Base-by-base conservation (phyloP, 2,113 vertebrate genomes). In the Odontophorus gujanensis region DNA sequence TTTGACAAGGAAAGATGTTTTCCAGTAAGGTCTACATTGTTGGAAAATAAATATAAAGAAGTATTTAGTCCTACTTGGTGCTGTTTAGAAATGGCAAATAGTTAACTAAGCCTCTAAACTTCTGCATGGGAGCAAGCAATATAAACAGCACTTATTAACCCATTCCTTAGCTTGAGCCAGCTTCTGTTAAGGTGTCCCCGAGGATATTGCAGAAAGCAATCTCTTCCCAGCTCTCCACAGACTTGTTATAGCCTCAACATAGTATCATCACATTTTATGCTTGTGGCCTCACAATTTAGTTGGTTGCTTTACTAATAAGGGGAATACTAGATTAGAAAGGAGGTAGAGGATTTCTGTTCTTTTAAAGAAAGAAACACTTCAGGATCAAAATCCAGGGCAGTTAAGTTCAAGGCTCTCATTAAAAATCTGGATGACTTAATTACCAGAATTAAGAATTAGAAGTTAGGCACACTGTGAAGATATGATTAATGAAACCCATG, bases 11-110 rank as follows among this genome's bases (percentile, higher is more conserved):
- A 80, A 63, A 82, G 11, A 81, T 63, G 13, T 55, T 85, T 96
- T 79, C 79, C 85, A 90, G 47, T 24, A 13, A 91, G 68, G 43
- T 71, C 43, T 61, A n/a, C 25, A 72, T 57, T 78, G 85, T 21
- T 86, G 21, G 55, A 78, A 83, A 94, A 95, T 51, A 92, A 88
- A 90, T 45, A 91, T 24, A 73, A 90, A 75, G 61, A 88, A 91
- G 47, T 51, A 93, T 90, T 88, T 90, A 55, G 66, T 81, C 91
- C 82, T 95, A 88, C 69, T 94, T 90, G 58, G 50, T 92, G 53
- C 9, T 86, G n/a, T 72, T 87, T 57, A 84, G 76, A 88, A 92
- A 50, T 42, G 18, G 40, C 65, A 63, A 43, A 30, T 10, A 75
- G 72, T 71, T 89, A 93, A 90, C 76, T 38, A 80, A 80, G 28